Evolutionary conservation across 2,797 vertebrate species (phyloP), one percentile per base, ranked within the genome.

Genomic region (Paratrypauchen microcephalus): DNA sequence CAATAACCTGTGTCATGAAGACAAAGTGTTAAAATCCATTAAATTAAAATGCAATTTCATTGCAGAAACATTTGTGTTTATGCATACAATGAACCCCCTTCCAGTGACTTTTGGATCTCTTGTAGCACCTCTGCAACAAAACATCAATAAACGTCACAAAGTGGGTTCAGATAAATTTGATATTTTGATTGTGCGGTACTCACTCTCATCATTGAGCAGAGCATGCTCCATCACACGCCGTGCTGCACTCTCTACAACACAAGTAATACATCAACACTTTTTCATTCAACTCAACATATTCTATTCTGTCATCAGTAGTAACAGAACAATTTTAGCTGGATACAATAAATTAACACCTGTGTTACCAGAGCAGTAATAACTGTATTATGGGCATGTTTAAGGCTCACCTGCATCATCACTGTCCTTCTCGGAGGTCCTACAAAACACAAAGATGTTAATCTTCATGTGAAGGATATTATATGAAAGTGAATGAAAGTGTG

Each of bases 131-230:
- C 97, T 99, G 90, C 32, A 82, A 76, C 5, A 74, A 55, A 45
- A 67, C 6, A 71, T 0, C 0, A 65, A 23, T 15, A 21, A 16
- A 30, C 8, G 18, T 36, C 58, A 60, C 28, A 19, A 59, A 59
- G 24, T 4, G 15, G 28, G 15, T 58, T 58, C 26, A 28, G 3
- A 36, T 60, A 13, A 36, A 11, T 60, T 11, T 2, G 11, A 60
- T 36, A 11, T 28, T 59, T 19, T 15, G 1, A 48, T 16, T 6
- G 15, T 16, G 3, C 61, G 56, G 81, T 86, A 97, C 98, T 99
- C 93, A 99, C 98, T 92, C 91, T 98, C 95, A 0, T 99, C 98
- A 88, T 94, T 99, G 90, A 99, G 96, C 91, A 99, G 94, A 74
- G 98, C 97, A 75, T 95, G 95, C 88, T 99, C 97, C 98, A 99